These are phyloP conservation scores for Ceriagrion tenellum DNA, from an alignment of 2,888 invertebrate genomes.

Conservation along the genomic window DNA sequence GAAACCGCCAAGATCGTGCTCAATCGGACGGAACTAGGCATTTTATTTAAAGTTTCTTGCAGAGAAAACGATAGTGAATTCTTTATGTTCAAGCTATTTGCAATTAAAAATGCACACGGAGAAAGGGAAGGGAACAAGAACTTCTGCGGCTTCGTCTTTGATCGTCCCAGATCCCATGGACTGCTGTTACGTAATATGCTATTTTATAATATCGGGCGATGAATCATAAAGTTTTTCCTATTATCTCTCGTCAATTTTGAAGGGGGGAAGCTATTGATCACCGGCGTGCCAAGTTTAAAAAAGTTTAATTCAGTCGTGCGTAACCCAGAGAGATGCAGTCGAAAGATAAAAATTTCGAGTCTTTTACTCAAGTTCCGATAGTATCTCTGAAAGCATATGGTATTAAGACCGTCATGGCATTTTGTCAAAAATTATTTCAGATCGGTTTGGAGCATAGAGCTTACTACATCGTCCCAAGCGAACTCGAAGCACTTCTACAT, in stretches of 20 bases:
- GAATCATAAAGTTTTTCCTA: neutral
- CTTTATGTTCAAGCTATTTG: too few species aligned
- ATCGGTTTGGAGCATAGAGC: neutral
- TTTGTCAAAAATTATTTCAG: neutral
- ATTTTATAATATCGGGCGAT: neutral
- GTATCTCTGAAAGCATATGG: neutral
- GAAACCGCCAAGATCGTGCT: too few species aligned
- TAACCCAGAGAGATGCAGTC: neutral
- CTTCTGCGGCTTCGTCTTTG: neutral
- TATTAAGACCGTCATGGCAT: neutral
- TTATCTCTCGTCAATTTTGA: neutral
- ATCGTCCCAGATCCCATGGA: neutral
- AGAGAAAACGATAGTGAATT: too few species aligned
- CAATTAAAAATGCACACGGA: too few species aligned
- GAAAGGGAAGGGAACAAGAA: neutral
- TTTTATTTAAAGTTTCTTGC: too few species aligned
- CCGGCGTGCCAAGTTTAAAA: neutral
- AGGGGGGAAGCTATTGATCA: neutral
- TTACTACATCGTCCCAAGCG: too few species aligned
- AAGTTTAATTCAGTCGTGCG: neutral
- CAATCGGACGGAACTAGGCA: too few species aligned
- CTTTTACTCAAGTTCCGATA: neutral
- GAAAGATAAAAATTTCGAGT: neutral
- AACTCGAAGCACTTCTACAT: neutral
- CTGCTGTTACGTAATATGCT: neutral